phyloP scores from a whole-genome alignment of 2,888 invertebrate species.

The Plebejus melissa region DNA sequence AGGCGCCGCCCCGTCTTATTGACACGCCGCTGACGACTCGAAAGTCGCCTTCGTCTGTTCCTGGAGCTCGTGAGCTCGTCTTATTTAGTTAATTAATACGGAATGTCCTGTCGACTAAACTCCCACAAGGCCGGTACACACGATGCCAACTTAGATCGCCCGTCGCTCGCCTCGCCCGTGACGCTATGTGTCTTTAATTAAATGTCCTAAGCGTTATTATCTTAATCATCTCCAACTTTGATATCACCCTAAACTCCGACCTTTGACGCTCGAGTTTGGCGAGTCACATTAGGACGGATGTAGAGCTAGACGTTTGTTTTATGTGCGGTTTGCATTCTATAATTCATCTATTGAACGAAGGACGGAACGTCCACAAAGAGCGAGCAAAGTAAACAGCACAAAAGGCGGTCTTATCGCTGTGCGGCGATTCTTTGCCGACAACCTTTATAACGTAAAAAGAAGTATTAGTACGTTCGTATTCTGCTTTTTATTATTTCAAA shows the following conservation, averaged over 20 bases:
- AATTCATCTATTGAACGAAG: slow-evolving; percentile 27
- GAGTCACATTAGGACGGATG: slow-evolving; percentile 6
- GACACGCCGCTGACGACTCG: slow-evolving; percentile 76
- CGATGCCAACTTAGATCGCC: slow-evolving; percentile 68
- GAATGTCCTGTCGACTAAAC: slow-evolving; percentile 73
- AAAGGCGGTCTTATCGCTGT: slow-evolving; percentile 27
- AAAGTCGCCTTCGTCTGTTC: slow-evolving; percentile 68
- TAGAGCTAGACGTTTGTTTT: slow-evolving; percentile 5
- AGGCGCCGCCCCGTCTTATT: slow-evolving; percentile 71
- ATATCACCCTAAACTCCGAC: slow-evolving; percentile 12
- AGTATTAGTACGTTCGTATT: slow-evolving; percentile 23
- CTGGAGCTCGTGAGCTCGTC: slow-evolving; percentile 65
- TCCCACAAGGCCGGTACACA: slow-evolving; percentile 65
- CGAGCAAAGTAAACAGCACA: slow-evolving; percentile 25
- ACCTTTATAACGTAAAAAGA: slow-evolving; percentile 26
- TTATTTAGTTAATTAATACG: slow-evolving; percentile 79
- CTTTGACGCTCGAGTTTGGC: slow-evolving; percentile 4
- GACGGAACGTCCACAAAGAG: slow-evolving; percentile 25
- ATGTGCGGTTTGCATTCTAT: slow-evolving; percentile 27
- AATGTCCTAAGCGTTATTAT: slow-evolving; percentile 28
- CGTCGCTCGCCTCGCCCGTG: slow-evolving; percentile 39
- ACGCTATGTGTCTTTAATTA: slow-evolving; percentile 58
- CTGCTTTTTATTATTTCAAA: slow-evolving; percentile 25
- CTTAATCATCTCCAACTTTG: slow-evolving; percentile 26
- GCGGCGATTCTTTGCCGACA: slow-evolving; percentile 26